phyloP scores from a whole-genome alignment of 1,140 invertebrate species.

The Drosophila littoralis region DNA sequence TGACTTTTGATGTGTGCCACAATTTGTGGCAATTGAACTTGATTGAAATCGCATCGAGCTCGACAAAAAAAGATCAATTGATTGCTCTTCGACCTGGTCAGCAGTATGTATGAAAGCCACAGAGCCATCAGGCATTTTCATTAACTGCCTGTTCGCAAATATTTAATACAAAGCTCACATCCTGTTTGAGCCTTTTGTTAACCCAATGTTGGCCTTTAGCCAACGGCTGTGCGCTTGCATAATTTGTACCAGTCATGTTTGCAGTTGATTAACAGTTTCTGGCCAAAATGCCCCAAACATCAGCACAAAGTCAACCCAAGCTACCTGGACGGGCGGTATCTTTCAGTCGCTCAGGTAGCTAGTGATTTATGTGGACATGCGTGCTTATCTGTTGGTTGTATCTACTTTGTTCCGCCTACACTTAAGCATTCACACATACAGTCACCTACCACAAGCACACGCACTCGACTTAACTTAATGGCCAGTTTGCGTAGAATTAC shows the following conservation, averaged over 20 bases:
- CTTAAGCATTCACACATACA: background rate
- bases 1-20: constrained; percentile 51
- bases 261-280: constrained; percentile 79
- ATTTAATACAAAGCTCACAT: constrained; percentile 37
- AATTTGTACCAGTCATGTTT: constrained; percentile 77
- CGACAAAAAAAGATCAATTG: constrained; percentile 38
- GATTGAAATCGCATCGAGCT: constrained; percentile 44
- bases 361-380: constrained; percentile 69
- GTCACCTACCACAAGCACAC: background rate
- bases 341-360: constrained; percentile 40
- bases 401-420: constrained; percentile 41
- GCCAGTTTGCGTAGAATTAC: constrained; percentile 11
- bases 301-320: constrained; percentile 39
- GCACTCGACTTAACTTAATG: constrained; percentile 27
- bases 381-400: constrained; percentile 58
- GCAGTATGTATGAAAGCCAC: constrained; percentile 44
- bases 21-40: constrained; percentile 70
- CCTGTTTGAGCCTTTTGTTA: constrained; percentile 19
- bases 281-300: constrained; percentile 56
- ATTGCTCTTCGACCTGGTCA: constrained; percentile 24
- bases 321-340: background rate
- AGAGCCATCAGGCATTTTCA: constrained; percentile 33
- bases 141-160: constrained; percentile 40
- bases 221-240: constrained; percentile 50
- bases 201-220: constrained; percentile 32